Evolutionary conservation across 1,140 invertebrate species (phyloP), one percentile per base, ranked within the genome.

Genomic region (Leptinotarsa texana): DNA sequence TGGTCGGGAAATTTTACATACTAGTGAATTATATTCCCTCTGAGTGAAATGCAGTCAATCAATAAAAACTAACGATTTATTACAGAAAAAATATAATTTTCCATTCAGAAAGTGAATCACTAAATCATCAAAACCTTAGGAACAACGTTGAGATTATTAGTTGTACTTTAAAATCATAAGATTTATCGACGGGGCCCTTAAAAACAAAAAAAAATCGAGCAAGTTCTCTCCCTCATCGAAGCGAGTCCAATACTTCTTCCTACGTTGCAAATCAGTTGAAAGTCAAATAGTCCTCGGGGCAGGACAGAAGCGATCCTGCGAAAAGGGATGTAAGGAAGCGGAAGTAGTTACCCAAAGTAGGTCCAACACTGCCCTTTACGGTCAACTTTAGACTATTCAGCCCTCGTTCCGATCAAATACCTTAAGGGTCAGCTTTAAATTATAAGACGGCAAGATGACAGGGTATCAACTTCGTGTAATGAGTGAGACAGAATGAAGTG

Each of bases 351-450:
- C 27, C 70, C 62, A 63, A 72, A 72, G 70, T 72, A 72, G 70
- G 70, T 72, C 70, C 70, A 63, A 63, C 70, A 63, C 70, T 72
- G 70, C 70, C 70, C 70, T 72, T 72, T 72, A 72, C 70, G 70
- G 70, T 72, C 70, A 72, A 62, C 62, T 72, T 72, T 72, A n/a
- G 51, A 72, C 51, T 33, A 72, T 72, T 63, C 70, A 42, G 13
- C 70, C 70, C 70, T 72, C 70, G 70, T 72, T 72, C 70, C 70
- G 70, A 72, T 72, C 70, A 72, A 72, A 72, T 72, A 72, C 70
- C 70, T 72, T 63, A 27, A 72, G 70, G 70, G 70, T 72, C 70
- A 72, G 61, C 70, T 72, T 63, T 63, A 63, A 72, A 72, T 72
- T 72, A 72, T 72, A 72, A 63, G 68, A 69, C 68, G 68, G 68